These are phyloP conservation scores for Dicroscelio sp. DNA, from an alignment of 2,888 invertebrate species.

Conservation along the genomic window DNA sequence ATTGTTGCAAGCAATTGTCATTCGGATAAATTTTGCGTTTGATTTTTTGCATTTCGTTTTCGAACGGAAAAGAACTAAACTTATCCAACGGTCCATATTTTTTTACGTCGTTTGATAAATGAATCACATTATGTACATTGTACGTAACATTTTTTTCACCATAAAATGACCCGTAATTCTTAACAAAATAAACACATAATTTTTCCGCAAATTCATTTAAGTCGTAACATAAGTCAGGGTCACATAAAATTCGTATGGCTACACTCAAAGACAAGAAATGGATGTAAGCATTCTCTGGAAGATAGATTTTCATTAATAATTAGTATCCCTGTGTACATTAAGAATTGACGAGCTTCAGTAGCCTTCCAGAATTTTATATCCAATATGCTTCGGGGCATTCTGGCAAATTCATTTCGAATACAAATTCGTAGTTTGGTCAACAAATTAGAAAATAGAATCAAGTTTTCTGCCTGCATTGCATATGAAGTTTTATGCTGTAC, in stretches of 20 bases:
- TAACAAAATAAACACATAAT: not conserved
- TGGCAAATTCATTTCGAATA: conserved; percentile 7
- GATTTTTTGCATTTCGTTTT: conserved; percentile 30
- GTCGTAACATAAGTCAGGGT: not conserved
- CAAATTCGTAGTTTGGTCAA: not conserved
- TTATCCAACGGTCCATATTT: conserved; percentile 5
- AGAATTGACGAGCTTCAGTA: conserved; percentile 6
- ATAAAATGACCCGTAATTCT: not conserved
- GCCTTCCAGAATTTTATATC: conserved; percentile 30
- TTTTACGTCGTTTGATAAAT: conserved; percentile 11
- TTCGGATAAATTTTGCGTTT: not conserved
- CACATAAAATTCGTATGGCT: conserved; percentile 17
- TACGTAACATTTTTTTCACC: conserved; percentile 6
- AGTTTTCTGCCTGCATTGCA: not conserved
- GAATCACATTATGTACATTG: conserved; percentile 19
- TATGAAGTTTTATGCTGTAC: not conserved
- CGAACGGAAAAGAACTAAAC: conserved; percentile 17
- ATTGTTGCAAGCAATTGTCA: not conserved
- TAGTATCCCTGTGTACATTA: conserved; percentile 8
- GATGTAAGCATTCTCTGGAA: not conserved
- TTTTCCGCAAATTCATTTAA: not conserved
- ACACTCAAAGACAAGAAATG: conserved; percentile 25
- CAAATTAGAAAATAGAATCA: conserved; percentile 1
- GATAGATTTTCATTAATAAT: too few species aligned
- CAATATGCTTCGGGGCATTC: conserved; percentile 7